Evolutionary conservation across 1,140 invertebrate genomes (phyloP).

Genomic region (Armadillidium nasatum): DNA sequence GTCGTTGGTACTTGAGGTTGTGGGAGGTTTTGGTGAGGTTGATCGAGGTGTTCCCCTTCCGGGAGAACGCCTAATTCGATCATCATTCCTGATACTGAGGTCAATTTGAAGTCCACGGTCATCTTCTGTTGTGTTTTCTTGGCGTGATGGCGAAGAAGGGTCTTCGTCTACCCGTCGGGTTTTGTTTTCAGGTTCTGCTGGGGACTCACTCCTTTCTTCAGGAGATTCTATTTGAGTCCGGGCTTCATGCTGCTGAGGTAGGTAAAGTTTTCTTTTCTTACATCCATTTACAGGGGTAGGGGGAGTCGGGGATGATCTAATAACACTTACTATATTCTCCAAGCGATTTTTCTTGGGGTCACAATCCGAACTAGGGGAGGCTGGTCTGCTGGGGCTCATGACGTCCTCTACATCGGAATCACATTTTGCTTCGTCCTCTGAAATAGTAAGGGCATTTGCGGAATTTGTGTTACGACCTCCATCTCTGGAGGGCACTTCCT

Average conservation of each 20-base stretch:
- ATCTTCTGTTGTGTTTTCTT: constrained; percentile 31
- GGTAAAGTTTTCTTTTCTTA: constrained; percentile 94
- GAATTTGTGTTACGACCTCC: constrained; percentile 47
- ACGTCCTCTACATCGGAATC: constrained; percentile 53
- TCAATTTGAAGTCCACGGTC: constrained; percentile 41
- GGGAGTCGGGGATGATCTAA: constrained; percentile 72
- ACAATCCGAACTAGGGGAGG: constrained; percentile 31
- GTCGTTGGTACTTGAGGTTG: constrained; percentile 33
- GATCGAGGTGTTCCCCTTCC: constrained; percentile 32
- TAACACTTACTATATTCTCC: constrained; percentile 88
- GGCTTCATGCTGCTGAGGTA: constrained; percentile 83
- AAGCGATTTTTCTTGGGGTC: constrained; percentile 72
- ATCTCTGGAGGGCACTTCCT: constrained; percentile 48
- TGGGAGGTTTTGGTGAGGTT: constrained; percentile 34
- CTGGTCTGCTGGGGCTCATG: constrained; percentile 52
- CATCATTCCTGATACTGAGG: constrained; percentile 35
- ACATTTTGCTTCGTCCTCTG: constrained; percentile 59
- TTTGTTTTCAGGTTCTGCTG: constrained; percentile 46
- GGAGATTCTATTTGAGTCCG: constrained; percentile 38
- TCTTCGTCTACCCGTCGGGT: constrained; percentile 40
- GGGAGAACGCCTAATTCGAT: constrained; percentile 21
- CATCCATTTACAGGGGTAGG: constrained; percentile 64
- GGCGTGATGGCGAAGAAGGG: constrained; percentile 17
- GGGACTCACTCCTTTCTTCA: constrained; percentile 51
- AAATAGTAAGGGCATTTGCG: constrained; percentile 53